phyloP scores from a whole-genome alignment of 2,888 invertebrate species.

The Proisotoma minuta region DNA sequence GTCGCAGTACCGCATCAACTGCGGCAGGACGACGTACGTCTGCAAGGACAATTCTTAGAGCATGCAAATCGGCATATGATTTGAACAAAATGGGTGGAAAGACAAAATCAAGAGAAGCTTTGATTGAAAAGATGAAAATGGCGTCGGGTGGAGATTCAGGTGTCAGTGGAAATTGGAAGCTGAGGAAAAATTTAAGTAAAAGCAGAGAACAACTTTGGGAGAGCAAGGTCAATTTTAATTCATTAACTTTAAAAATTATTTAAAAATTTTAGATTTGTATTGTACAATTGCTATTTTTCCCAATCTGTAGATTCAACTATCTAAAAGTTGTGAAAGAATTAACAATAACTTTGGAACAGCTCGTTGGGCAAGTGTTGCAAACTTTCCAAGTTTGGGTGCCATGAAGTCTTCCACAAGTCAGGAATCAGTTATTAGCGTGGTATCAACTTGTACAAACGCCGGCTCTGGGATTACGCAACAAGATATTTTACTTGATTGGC shows the following conservation, averaged over 20 bases:
- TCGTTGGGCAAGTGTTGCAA: conserved; percentile 41
- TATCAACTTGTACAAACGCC: conserved; percentile 35
- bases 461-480: conserved; percentile 19
- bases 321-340: conserved; percentile 42
- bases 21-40: conserved; percentile 31
- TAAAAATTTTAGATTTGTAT: not conserved
- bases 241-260: too few relatives aligned
- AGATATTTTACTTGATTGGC: conserved; percentile 26
- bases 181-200: conserved; percentile 43
- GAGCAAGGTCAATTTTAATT: conserved; percentile 34
- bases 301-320: conserved; percentile 30
- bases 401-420: conserved; percentile 38
- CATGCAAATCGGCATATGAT: conserved; percentile 41
- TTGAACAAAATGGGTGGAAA: conserved; percentile 41
- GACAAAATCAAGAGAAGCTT: conserved; percentile 43
- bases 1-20: conserved; percentile 34
- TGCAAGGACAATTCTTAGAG: conserved; percentile 33
- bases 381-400: conserved; percentile 35
- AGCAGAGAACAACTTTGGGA: conserved; percentile 46
- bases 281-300: not conserved
- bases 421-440: conserved; percentile 34
- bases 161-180: conserved; percentile 31
- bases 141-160: conserved; percentile 31
- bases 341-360: conserved; percentile 35
- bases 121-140: conserved; percentile 42